These are phyloP conservation scores for Gambelia wislizenii DNA, from an alignment of 2,797 vertebrate species.

Conservation along the genomic window DNA sequence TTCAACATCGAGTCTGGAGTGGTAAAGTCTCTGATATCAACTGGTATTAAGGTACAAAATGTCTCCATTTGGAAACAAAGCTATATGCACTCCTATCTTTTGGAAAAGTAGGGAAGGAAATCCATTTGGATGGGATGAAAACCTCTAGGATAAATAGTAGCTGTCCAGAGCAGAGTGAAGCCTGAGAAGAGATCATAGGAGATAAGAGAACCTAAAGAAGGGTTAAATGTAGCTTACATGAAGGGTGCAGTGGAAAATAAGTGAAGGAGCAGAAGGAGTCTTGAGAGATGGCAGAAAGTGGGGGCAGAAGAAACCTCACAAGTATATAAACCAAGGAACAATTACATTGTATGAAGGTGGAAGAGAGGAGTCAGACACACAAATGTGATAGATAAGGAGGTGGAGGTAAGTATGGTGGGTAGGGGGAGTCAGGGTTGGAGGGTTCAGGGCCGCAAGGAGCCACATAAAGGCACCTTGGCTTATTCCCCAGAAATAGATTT, in stretches of 20 bases:
- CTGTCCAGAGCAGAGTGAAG: background rate
- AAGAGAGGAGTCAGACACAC: background rate
- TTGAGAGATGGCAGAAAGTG: background rate
- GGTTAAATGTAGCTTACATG: background rate
- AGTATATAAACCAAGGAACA: background rate
- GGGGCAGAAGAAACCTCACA: background rate
- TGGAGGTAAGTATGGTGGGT: background rate
- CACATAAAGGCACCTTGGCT: too few relatives aligned
- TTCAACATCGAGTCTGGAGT: too few relatives aligned
- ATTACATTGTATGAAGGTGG: background rate
- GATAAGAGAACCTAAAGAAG: background rate
- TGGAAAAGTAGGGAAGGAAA: background rate
- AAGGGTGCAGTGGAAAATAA: conserved; percentile 4
- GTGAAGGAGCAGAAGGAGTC: background rate
- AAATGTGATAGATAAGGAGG: background rate
- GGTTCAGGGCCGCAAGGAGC: too few relatives aligned
- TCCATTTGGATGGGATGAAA: background rate
- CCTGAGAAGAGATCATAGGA: background rate
- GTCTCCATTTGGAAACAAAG: background rate
- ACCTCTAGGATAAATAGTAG: background rate
- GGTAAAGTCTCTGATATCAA: background rate
- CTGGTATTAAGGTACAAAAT: background rate
- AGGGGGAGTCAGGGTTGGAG: too few relatives aligned
- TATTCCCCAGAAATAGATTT: background rate
- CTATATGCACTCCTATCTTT: background rate